Evolutionary conservation across 2,888 invertebrate genomes (phyloP).

Genomic region (Drosophila mimica): DNA sequence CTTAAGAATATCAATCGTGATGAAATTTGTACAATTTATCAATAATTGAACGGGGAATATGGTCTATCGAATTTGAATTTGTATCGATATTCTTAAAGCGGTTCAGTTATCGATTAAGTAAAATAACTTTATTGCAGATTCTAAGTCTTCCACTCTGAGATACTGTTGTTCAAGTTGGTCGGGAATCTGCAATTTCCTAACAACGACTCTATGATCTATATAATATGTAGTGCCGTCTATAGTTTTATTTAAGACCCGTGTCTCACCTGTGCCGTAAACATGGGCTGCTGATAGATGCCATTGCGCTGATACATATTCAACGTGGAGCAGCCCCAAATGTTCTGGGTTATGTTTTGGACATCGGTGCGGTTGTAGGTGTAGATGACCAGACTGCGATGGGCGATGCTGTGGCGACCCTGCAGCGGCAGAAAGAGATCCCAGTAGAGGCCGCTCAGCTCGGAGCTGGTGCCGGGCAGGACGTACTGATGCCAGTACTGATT

Average conservation of each 20-base stretch:
- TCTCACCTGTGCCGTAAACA: conserved; percentile 91
- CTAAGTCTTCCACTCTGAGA: background rate
- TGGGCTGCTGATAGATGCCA: conserved; percentile 89
- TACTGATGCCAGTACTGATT: conserved; percentile 89
- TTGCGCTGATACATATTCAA: conserved; percentile 88
- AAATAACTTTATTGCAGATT: background rate
- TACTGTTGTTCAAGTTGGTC: background rate
- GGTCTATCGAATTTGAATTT: background rate
- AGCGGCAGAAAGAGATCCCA: conserved; percentile 95
- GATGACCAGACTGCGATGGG: conserved; percentile 90
- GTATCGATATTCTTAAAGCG: background rate
- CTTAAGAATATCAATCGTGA: background rate
- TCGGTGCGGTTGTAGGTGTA: conserved; percentile 81
- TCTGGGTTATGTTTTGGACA: conserved; percentile 78
- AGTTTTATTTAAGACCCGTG: background rate
- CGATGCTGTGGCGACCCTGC: conserved; percentile 91
- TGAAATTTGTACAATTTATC: background rate
- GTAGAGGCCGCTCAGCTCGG: conserved; percentile 90
- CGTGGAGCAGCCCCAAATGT: conserved; percentile 87
- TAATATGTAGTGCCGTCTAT: background rate
- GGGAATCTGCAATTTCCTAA: too few relatives aligned
- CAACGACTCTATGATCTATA: background rate
- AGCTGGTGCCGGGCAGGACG: conserved; percentile 89
- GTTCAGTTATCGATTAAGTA: background rate
- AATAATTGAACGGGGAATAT: background rate